Percentiles rank a stretch among this genome's conserved stretches.
Evolutionary conservation across 2,797 vertebrate species (phyloP).

Genomic region (Sebastes taczanowskii): DNA sequence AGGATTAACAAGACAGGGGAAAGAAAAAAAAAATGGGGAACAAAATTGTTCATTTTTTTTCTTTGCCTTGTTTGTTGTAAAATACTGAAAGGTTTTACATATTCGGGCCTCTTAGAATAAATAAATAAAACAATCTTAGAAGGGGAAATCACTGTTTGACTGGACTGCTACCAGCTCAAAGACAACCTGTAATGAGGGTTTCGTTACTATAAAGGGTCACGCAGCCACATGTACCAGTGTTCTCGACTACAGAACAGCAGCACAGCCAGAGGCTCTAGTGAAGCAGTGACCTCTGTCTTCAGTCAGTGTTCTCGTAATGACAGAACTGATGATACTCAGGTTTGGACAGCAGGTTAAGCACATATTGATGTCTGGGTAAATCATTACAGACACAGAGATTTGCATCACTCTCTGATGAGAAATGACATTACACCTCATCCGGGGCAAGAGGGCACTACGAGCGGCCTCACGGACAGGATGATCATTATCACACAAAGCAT

Average conservation of each 20-base stretch:
- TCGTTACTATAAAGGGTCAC: background rate
- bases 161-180: background rate
- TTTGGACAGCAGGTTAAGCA: conserved; percentile 37
- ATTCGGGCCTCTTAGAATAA: too few relatives aligned
- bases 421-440: conserved; percentile 2
- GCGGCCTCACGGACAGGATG: background rate
- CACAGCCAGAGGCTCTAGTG: background rate
- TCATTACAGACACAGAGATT: conserved; percentile 38
- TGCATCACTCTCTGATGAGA: conserved; percentile 32
- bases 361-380: conserved; percentile 64
- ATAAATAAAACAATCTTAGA: background rate
- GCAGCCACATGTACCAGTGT: background rate
- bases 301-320: background rate
- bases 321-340: background rate
- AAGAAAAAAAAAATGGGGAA: too few relatives aligned
- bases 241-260: background rate
- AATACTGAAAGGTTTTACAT: background rate
- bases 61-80: background rate
- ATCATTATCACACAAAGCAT: background rate
- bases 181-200: background rate
- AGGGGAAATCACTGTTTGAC: background rate
- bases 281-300: background rate
- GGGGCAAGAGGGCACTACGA: background rate
- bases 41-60: too few relatives aligned
- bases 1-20: too few relatives aligned